Conservation (phyloP, 2,888 invertebrate species). For the Halictus ligatus region DNA sequence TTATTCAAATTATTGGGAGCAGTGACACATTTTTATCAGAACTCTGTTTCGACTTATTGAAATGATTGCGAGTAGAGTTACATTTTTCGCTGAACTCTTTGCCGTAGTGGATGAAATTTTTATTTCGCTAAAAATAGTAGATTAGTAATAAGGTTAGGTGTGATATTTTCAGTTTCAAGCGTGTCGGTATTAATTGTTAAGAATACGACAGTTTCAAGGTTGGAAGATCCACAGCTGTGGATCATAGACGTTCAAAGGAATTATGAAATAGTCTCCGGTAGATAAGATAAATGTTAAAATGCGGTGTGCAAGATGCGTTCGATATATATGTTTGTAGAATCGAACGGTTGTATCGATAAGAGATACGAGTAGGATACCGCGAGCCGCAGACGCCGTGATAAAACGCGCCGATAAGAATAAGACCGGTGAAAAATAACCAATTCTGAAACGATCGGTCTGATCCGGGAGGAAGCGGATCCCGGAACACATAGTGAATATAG, state of each 20-base stretch:
- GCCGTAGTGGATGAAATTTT: background rate
- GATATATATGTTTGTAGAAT: background rate
- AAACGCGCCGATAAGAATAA: background rate
- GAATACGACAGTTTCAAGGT: background rate
- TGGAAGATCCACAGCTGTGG: background rate
- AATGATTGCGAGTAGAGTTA: too few relatives aligned
- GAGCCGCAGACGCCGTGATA: background rate
- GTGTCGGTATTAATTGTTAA: background rate
- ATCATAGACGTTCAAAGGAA: background rate
- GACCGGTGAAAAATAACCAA: background rate
- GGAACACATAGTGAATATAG: background rate
- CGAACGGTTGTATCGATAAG: background rate
- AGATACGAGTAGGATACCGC: background rate
- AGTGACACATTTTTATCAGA: too few relatives aligned
- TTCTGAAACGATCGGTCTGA: background rate
- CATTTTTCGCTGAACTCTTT: background rate
- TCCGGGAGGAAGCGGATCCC: background rate
- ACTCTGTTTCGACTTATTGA: background rate
- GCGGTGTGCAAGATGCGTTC: background rate
- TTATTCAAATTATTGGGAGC: too few relatives aligned
- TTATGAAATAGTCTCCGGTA: background rate
- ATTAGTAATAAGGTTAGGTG: background rate
- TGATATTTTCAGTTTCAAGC: background rate
- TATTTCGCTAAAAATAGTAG: background rate
- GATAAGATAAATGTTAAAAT: background rate